Evolutionary conservation across 2,113 vertebrate species (phyloP).

Genomic region (Ictidomys tridecemlineatus): DNA sequence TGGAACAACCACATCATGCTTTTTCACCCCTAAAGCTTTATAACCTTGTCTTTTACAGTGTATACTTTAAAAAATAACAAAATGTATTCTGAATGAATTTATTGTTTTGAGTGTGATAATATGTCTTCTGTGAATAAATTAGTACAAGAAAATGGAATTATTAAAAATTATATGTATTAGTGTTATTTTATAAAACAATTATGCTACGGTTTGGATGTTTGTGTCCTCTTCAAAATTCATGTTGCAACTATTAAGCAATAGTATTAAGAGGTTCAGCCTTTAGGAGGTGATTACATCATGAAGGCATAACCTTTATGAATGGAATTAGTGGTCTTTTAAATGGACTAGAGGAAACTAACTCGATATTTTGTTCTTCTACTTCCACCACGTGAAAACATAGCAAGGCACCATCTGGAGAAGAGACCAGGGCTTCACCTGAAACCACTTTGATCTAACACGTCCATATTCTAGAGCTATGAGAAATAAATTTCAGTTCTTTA

Average conservation of each 20-base stretch:
- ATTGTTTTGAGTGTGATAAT: neutral
- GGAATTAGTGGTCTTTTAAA: neutral
- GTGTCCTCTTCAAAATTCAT: neutral
- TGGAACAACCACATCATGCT: neutral
- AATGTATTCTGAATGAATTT: neutral
- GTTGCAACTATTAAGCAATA: neutral
- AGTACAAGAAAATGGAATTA: neutral
- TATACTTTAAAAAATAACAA: neutral
- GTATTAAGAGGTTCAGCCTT: neutral
- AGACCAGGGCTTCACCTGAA: neutral
- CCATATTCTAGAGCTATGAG: neutral
- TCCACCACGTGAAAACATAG: neutral
- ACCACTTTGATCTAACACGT: neutral
- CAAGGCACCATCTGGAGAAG: too few species aligned
- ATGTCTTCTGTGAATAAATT: neutral
- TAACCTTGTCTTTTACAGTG: neutral
- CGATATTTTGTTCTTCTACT: neutral
- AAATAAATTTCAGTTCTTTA: neutral
- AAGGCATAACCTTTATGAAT: neutral
- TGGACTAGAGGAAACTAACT: neutral
- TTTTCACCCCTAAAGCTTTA: neutral
- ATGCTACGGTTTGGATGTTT: neutral
- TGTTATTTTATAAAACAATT: neutral
- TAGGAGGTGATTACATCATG: too few species aligned
- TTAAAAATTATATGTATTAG: neutral